phyloP scores from a whole-genome alignment of 2,888 invertebrate species.

The Noctua comes region DNA sequence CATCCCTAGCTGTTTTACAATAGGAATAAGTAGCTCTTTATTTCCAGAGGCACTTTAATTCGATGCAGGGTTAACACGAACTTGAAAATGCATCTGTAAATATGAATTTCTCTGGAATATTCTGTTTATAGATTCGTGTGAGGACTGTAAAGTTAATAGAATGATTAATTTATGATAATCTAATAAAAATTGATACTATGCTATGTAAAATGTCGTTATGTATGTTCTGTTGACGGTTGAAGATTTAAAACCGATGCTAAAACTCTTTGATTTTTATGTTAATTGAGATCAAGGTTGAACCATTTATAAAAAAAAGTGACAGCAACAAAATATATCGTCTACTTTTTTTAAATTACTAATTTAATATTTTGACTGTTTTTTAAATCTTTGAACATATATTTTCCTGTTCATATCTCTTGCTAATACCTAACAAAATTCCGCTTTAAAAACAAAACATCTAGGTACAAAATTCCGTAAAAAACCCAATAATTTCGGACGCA shows the following conservation, averaged over 20 bases:
- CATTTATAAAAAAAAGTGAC: conserved; percentile 8
- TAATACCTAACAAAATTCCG: background rate
- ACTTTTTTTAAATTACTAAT: background rate
- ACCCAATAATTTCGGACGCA: conserved; percentile 37
- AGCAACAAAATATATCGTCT: background rate
- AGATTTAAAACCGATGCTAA: conserved; percentile 21
- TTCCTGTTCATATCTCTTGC: background rate
- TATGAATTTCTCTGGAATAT: conserved; percentile 21
- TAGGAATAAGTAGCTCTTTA: conserved; percentile 37
- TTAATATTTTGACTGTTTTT: background rate
- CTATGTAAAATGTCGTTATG: conserved; percentile 11
- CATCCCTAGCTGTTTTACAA: conserved; percentile 39
- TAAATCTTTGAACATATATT: background rate
- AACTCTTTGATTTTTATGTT: conserved; percentile 6
- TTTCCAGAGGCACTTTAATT: conserved; percentile 11
- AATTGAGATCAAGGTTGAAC: conserved; percentile 26
- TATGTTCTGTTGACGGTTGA: background rate
- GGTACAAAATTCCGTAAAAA: conserved; percentile 4
- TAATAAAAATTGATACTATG: conserved; percentile 5
- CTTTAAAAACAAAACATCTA: background rate
- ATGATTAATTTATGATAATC: conserved; percentile 53
- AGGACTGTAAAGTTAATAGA: conserved; percentile 27
- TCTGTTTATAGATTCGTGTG: conserved; percentile 21
- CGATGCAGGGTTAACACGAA: conserved; percentile 15
- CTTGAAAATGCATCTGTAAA: conserved; percentile 38